A percentile compares a stretch with the other conserved stretches of the same genome.
Conservation (phyloP, 2,888 invertebrate species). For the Ochlodes sylvanus region DNA sequence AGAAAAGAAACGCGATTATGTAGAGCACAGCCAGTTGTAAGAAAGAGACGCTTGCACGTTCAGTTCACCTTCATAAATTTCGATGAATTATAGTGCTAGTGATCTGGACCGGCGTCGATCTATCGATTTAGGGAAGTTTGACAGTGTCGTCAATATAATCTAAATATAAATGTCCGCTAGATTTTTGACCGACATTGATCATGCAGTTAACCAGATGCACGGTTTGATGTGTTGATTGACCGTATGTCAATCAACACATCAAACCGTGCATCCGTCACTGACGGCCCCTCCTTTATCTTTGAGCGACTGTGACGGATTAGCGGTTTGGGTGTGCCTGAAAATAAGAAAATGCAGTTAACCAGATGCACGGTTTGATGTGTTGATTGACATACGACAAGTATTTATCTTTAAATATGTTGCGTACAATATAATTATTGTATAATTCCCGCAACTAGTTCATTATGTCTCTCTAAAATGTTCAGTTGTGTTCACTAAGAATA, state of each 20-base stretch:
- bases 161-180: constrained; percentile 66
- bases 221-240: not conserved
- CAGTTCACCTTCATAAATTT: constrained; percentile 73
- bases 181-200: constrained; percentile 13
- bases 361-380: not conserved
- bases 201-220: constrained; percentile 9
- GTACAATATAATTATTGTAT: not conserved
- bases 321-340: constrained; percentile 81
- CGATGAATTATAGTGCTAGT: constrained; percentile 79
- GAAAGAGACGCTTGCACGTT: constrained; percentile 77
- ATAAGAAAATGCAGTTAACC: constrained; percentile 25
- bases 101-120: constrained; percentile 76
- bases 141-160: constrained; percentile 70
- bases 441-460: too few relatives aligned
- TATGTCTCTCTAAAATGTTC: too few relatives aligned
- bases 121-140: constrained; percentile 76
- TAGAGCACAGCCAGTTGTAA: constrained; percentile 71
- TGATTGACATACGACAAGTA: not conserved
- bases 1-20: constrained; percentile 82
- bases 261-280: too few relatives aligned
- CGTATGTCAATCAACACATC: too few relatives aligned
- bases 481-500: too few relatives aligned
- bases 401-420: not conserved
- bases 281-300: constrained; percentile 71
- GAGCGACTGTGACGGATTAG: constrained; percentile 78